Evolutionary conservation across 2,797 vertebrate species (phyloP), one percentile per base, ranked within the genome.

Genomic region (Melanotaenia maccullochi): DNA sequence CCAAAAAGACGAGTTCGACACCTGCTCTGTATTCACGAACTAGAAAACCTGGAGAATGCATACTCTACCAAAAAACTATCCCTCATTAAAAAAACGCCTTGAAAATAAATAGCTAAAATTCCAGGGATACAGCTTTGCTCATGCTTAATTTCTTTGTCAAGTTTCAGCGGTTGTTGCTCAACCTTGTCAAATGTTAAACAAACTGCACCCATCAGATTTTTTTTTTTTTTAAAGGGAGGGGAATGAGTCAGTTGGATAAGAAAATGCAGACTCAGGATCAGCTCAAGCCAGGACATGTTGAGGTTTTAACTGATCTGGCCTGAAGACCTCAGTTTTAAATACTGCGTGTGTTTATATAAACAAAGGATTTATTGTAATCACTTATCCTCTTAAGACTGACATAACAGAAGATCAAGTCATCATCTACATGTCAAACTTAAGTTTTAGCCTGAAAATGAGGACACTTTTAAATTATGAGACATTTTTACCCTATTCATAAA

Each of bases 361-460:
- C 57, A 59, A 54, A 61, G 56, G 32, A 40, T 12, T 67, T 56
- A 28, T 6, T 33, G 3, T 56, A 32, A 75, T 54, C 36, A 60
- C 20, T 25, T 0, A 9, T 24, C 38, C 59, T 33, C 54, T 60
- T 24, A 12, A 56, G 32, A 14, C 22, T 14, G 51, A 59, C 35
- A 40, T 16, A 65, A 54, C 32, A 28, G 11, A 36, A 65, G 22
- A 32, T 56, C 18, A 55, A 65, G 38, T 40, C 63, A 5, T 24
- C 22, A 22, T 32, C 64, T n/a, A 28, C 18, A 56, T 12, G 36
- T 18, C 52, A 12, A 20, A 66, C 18, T 22, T 36, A 56, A 38
- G 40, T 28, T 18, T 55, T 1, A 33, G 36, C 52, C 40, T 40
- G 36, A 25, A 56, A 32, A 12, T 44, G 11, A 40, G 22, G 25